Evolutionary conservation across 1,140 invertebrate genomes (phyloP).

Genomic region (Camponotus floridanus): DNA sequence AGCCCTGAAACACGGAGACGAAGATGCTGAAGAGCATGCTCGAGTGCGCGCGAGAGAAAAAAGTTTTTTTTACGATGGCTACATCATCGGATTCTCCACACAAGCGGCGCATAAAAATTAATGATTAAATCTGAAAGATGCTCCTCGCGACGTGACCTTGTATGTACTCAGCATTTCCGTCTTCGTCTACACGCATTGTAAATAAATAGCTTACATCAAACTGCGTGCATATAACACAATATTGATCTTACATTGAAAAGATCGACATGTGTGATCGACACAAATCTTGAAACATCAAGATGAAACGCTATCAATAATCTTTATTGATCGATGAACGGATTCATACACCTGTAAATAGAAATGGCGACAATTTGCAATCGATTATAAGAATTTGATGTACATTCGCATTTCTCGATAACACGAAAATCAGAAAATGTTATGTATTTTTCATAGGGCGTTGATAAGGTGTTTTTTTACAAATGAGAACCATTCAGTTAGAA

Average conservation of each 20-base stretch:
- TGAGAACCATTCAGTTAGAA: conserved; percentile 14
- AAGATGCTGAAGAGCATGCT: conserved; percentile 69
- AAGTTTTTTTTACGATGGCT: conserved; percentile 28
- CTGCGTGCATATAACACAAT: background rate
- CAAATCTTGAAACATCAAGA: background rate
- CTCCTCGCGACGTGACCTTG: conserved; percentile 45
- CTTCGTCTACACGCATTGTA: conserved; percentile 43
- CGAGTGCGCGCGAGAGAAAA: conserved; percentile 44
- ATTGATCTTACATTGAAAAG: background rate
- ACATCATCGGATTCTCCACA: conserved; percentile 29
- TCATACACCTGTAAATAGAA: conserved; percentile 5
- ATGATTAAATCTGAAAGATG: conserved; percentile 45
- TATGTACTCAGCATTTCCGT: conserved; percentile 57
- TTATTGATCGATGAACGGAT: conserved; percentile 6
- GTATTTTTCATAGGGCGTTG: background rate
- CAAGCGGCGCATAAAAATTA: conserved; percentile 48
- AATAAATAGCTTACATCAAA: conserved; percentile 28
- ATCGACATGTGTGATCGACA: too few species aligned
- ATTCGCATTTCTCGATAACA: background rate
- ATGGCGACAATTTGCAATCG: background rate
- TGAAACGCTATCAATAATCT: background rate
- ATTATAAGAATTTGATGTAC: conserved; percentile 2
- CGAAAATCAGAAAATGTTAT: background rate
- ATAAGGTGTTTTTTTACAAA: conserved; percentile 2
- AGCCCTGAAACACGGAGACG: conserved; percentile 73